A percentile compares a stretch with the other conserved stretches of the same genome.
phyloP scores from a whole-genome alignment of 2,888 invertebrate species.

The Torymus texanus region DNA sequence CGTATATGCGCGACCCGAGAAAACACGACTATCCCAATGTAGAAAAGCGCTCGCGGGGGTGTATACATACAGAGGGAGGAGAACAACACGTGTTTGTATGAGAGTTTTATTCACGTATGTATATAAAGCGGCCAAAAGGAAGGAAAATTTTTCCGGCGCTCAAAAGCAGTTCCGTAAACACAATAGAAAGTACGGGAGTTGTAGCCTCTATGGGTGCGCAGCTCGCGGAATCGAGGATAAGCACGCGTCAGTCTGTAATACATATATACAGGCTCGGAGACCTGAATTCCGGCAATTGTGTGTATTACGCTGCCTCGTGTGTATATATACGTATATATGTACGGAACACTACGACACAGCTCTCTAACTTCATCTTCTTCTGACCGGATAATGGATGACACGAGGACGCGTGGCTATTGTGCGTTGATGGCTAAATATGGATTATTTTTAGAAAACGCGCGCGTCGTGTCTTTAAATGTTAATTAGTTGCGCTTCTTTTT shows the following conservation, averaged over 20 bases:
- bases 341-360: constrained; percentile 56
- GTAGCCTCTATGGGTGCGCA: too few species aligned
- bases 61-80: too few species aligned
- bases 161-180: constrained; percentile 64
- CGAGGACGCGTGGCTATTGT: not conserved
- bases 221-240: constrained; percentile 66
- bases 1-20: too few species aligned
- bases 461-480: not conserved
- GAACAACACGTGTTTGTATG: not conserved
- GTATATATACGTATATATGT: constrained; percentile 1
- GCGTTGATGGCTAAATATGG: not conserved
- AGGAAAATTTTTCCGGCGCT: constrained; percentile 47
- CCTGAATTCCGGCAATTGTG: constrained; percentile 65
- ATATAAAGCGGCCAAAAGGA: constrained; percentile 15
- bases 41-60: too few species aligned
- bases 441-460: not conserved
- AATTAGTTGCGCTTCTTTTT: too few species aligned
- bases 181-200: constrained; percentile 67
- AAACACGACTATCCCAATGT: too few species aligned
- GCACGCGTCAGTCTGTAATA: constrained; percentile 55
- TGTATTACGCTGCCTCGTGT: constrained; percentile 49
- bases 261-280: constrained; percentile 58
- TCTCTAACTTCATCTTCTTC: constrained; percentile 37
- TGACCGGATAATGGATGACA: constrained; percentile 54
- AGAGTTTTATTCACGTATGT: not conserved